A percentile compares a stretch with the other conserved stretches of the same genome.
Conservation (phyloP, 2,113 vertebrate genomes). For the Mola mola region DNA sequence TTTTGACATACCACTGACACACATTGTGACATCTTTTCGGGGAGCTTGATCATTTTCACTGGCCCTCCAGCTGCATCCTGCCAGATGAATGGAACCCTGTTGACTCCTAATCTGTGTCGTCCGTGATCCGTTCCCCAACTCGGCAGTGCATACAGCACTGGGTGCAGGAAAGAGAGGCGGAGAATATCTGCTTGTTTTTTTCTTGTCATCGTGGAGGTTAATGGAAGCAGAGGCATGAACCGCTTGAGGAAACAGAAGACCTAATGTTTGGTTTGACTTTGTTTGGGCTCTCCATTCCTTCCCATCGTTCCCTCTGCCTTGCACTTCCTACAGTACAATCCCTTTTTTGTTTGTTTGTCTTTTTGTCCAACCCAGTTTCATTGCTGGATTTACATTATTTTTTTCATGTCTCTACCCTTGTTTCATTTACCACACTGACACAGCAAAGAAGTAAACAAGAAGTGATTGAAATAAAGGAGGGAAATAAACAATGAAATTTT, state of each 20-base stretch:
- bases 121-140: constrained; percentile 64
- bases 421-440: constrained; percentile 15
- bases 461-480: background rate
- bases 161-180: constrained; percentile 31
- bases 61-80: constrained; percentile 67
- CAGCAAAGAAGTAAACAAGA: constrained; percentile 2
- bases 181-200: constrained; percentile 61
- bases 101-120: constrained; percentile 73
- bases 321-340: constrained; percentile 2
- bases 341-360: constrained; percentile 10
- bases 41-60: constrained; percentile 70
- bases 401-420: constrained; percentile 13
- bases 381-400: constrained; percentile 13
- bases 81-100: constrained; percentile 68
- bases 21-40: constrained; percentile 48
- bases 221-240: constrained; percentile 65
- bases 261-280: constrained; percentile 63
- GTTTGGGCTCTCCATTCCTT: constrained; percentile 36
- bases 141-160: constrained; percentile 42
- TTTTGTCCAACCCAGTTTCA: constrained; percentile 14
- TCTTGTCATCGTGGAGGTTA: constrained; percentile 66
- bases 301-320: constrained; percentile 34
- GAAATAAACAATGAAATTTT: too few species aligned
- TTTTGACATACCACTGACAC: constrained; percentile 46
- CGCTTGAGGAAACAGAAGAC: constrained; percentile 67